Evolutionary conservation across 2,113 vertebrate genomes (phyloP).

Genomic region (Platanista minor): DNA sequence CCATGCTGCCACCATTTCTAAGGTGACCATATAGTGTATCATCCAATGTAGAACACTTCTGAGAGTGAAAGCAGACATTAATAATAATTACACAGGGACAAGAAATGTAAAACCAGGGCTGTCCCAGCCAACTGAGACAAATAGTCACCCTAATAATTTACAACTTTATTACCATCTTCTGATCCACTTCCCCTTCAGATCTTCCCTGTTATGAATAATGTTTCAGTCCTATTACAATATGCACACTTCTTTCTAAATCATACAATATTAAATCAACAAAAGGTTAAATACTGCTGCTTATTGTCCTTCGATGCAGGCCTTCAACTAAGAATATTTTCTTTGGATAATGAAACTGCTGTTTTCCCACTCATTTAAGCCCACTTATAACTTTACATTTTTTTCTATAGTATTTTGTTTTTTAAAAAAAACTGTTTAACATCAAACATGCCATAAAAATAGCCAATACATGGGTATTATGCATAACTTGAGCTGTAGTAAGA

Average conservation of each 20-base stretch:
- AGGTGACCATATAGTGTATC: not conserved
- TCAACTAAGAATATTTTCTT: constrained; percentile 11
- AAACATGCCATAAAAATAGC: not conserved
- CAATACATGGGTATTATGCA: not conserved
- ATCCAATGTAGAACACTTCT: not conserved
- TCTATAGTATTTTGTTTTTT: not conserved
- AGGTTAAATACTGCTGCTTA: not conserved
- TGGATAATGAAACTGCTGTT: not conserved
- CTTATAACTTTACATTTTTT: constrained; percentile 12
- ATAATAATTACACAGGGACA: not conserved
- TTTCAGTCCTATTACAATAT: not conserved
- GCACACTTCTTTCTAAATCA: constrained; percentile 18
- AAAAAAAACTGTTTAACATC: not conserved
- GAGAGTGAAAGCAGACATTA: not conserved
- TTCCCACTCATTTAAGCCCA: not conserved
- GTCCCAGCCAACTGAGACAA: not conserved
- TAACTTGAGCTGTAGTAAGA: not conserved
- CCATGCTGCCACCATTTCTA: not conserved
- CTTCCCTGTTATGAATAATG: constrained; percentile 4
- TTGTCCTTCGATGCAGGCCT: not conserved
- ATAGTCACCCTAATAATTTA: not conserved
- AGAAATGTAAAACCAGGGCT: constrained; percentile 17
- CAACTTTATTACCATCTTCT: not conserved
- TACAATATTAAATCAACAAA: constrained; percentile 9
- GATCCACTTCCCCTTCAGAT: not conserved